Evolutionary conservation across 2,113 vertebrate species (phyloP).

Genomic region (Bujurquina vittata): DNA sequence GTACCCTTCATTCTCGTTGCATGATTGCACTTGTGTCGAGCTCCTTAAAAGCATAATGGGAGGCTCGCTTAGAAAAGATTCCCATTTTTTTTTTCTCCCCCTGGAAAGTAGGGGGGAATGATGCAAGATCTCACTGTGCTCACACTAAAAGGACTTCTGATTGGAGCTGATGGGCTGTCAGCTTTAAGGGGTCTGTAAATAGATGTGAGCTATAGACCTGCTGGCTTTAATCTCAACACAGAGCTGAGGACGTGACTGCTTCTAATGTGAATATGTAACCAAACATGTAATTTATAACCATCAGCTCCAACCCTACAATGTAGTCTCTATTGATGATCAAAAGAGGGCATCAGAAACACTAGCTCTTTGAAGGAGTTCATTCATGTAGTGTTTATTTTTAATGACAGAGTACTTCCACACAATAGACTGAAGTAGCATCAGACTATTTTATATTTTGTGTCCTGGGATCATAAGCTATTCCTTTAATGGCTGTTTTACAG

Average conservation of each 20-base stretch:
- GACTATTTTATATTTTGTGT: background rate
- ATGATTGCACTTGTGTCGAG: conserved; percentile 51
- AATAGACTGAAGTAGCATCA: background rate
- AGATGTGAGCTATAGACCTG: background rate
- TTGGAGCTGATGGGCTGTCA: conserved; percentile 46
- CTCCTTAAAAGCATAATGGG: conserved; percentile 53
- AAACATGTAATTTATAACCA: conserved; percentile 16
- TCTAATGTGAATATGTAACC: conserved; percentile 39
- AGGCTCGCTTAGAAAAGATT: conserved; percentile 39
- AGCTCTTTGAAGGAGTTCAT: background rate
- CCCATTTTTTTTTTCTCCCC: conserved; percentile 31
- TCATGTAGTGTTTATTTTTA: background rate
- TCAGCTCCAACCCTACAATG: background rate
- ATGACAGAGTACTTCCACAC: background rate
- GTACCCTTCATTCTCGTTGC: conserved; percentile 30
- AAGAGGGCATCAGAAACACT: conserved; percentile 53
- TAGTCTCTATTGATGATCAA: conserved; percentile 25
- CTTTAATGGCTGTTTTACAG: background rate
- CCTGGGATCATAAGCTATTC: background rate
- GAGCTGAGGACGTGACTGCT: background rate
- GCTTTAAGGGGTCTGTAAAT: conserved; percentile 34
- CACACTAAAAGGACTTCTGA: conserved; percentile 32
- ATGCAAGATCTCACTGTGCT: conserved; percentile 40
- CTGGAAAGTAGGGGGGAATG: conserved; percentile 22
- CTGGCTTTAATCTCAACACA: conserved; percentile 51